Base-by-base conservation (phyloP, 2,888 invertebrate species). In the Lordiphosa fenestrarum region DNA sequence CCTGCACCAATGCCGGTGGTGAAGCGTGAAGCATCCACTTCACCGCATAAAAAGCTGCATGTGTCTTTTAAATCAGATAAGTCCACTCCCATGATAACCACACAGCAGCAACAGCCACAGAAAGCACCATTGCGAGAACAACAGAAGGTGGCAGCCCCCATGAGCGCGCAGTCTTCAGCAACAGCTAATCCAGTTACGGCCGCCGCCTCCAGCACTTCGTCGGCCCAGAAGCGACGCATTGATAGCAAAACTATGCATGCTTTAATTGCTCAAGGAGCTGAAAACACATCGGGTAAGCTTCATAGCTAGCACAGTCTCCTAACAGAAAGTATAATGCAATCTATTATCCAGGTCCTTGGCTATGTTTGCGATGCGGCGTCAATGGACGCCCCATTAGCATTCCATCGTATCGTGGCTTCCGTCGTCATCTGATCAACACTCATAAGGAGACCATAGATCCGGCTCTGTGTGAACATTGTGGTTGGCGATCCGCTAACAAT, bases 391-490 rank as follows among this genome's bases (percentile, higher is more conserved):
- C 92, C 46, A 89, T 94, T 44, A 93, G 94, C 81, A 95, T 96
- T 86, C 92, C 93, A 21, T 92, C 94, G 19, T 96, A 96, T 84
- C 94, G 93, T 71, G 92, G 93, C 72, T 96, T 94, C 88, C 92
- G 96, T 41, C 93, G 94, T 65, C 96, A 96, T 90, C 92, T 96
- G 88, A 93, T 94, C 7, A 94, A 95, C 69, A 92, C 94, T 0
- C 96, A 96, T 77, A 93, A 94, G 80, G 94, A 95, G 80, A 93
- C 93, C 69, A 94, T 95, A 61, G 94, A 95, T 85, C 90, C 93
- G 2, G 92, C 93, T 38, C 92, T 95, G 35, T 96, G 96, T 89
- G 96, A 96, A 86, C 94, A 95, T 76, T 96, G 96, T 89, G 96
- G 96, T 0, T 93, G 94, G 84, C 93, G 93, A 80, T 94, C 95